Evolutionary conservation across 2,888 invertebrate genomes (phyloP).

Genomic region (Entomobrya proxima): DNA sequence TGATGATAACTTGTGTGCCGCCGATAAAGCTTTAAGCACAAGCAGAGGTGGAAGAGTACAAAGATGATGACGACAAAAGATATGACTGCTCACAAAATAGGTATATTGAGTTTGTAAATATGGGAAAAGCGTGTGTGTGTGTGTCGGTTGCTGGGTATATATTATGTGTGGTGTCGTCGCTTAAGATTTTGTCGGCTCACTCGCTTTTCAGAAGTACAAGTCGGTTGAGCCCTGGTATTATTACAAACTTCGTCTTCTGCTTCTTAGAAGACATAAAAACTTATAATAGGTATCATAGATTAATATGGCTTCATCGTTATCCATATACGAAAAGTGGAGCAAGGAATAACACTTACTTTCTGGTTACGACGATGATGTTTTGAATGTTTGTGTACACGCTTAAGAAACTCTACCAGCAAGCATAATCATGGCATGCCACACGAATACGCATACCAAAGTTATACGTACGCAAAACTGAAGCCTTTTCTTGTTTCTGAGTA

Average conservation of each 20-base stretch:
- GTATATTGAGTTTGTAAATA: not conserved
- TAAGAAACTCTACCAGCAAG: no score
- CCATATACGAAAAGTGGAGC: conserved; percentile 61
- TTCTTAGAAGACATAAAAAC: conserved; percentile 62
- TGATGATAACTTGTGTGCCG: conserved; percentile 65
- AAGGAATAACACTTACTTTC: conserved; percentile 57
- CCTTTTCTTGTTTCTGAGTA: conserved; percentile 28
- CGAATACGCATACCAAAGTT: not conserved
- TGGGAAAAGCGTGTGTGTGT: not conserved
- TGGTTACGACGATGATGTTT: conserved; percentile 42
- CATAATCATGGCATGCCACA: not conserved
- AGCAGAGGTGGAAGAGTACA: not conserved
- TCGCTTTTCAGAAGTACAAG: conserved; percentile 24
- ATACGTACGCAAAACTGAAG: not conserved
- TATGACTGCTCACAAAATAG: conserved; percentile 40
- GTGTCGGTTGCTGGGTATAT: not conserved
- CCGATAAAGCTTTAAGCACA: conserved; percentile 3
- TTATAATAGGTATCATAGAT: conserved; percentile 35
- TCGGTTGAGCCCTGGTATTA: conserved; percentile 63
- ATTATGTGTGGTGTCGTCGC: not conserved
- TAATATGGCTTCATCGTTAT: conserved; percentile 58
- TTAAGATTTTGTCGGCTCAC: conserved; percentile 14
- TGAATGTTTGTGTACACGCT: conserved; percentile 26
- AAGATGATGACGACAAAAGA: conserved; percentile 45
- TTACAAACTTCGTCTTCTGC: conserved; percentile 46